A percentile compares a stretch with the other conserved stretches of the same genome.
These are phyloP conservation scores for Natator depressus DNA, from an alignment of 2,113 vertebrate genomes.

Conservation along the genomic window DNA sequence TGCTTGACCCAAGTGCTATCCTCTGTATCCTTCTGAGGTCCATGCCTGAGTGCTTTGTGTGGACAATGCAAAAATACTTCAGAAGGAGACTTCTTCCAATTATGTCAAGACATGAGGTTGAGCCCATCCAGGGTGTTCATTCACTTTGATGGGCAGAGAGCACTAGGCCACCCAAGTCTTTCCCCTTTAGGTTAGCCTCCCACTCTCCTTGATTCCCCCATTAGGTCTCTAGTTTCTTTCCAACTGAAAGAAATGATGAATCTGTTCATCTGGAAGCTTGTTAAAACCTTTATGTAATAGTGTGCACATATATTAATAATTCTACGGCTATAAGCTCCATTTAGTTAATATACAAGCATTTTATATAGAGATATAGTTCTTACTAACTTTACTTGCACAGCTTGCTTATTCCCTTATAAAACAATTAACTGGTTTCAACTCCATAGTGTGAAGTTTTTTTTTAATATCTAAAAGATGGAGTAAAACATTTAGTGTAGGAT, in stretches of 20 bases:
- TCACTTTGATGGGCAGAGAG: conserved; percentile 30
- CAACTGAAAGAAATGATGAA: not conserved
- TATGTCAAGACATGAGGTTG: conserved; percentile 10
- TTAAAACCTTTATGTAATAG: conserved; percentile 23
- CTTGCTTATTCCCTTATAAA: conserved; percentile 65
- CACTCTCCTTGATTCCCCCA: not conserved
- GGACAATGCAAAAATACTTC: conserved; percentile 41
- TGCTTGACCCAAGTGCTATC: conserved; percentile 14
- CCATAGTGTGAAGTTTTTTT: not conserved
- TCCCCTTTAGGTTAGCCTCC: not conserved
- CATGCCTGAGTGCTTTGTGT: not conserved
- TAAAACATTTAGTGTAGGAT: conserved; percentile 31
- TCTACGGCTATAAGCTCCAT: not conserved
- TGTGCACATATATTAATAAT: conserved; percentile 1
- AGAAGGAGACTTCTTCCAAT: conserved; percentile 16
- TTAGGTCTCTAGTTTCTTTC: not conserved
- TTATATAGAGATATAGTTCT: not conserved
- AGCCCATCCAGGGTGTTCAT: conserved; percentile 37
- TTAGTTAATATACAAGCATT: not conserved
- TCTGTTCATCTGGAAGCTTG: not conserved
- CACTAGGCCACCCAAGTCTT: not conserved
- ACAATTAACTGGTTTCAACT: conserved; percentile 69
- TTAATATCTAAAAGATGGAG: conserved; percentile 41
- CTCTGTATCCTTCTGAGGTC: not conserved
- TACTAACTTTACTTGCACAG: conserved; percentile 54